Base-by-base conservation (phyloP, 2,113 vertebrate genomes). In the Nothocercus julius region DNA sequence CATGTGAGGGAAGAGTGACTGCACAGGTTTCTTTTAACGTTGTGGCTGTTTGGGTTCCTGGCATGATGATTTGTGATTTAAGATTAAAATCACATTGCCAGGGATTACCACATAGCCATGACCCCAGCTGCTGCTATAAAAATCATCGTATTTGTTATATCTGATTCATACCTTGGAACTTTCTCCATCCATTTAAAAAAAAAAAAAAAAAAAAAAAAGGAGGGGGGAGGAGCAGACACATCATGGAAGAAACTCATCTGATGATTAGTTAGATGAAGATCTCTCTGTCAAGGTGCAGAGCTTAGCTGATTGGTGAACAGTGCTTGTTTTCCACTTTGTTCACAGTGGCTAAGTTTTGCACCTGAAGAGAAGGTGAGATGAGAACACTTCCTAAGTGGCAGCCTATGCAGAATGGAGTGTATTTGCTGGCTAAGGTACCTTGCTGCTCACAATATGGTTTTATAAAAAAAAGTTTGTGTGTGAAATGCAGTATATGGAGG, bases 331-430 rank as follows among this genome's bases (percentile, higher is more conserved):
- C 98, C 98, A 98, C 99, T 99, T 99, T 99, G 99, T 99, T 99
- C 99, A 99, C 99, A 99, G 99, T 99, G 99, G 99, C 99, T 99
- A 99, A 99, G 99, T 99, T 99, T 99, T 99, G 99, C 99, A 99
- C 98, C 99, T 99, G 98, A 99, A 98, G 98, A 99, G 99, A 99
- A 98, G 98, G 97, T 95, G 97, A 98, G 97, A 98, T 97, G 97
- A 97, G 97, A 95, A 93, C 89, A 87, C 80, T 66, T 44, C 80
- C 28, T 96, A 85, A 96, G 72, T 64, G 66, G 58, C 96, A 92
- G 93, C 95, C 95, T 83, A n/a, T 14, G 27, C 51, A 38, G 81
- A 93, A 81, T 64, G 58, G 45, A 93, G 82, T 16, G 54, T 3
- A 0, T 47, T 79, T 68, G 56, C 87, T 78, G 85, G 44, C 79